phyloP scores from a whole-genome alignment of 2,888 invertebrate species.

The Ochropacha duplaris region DNA sequence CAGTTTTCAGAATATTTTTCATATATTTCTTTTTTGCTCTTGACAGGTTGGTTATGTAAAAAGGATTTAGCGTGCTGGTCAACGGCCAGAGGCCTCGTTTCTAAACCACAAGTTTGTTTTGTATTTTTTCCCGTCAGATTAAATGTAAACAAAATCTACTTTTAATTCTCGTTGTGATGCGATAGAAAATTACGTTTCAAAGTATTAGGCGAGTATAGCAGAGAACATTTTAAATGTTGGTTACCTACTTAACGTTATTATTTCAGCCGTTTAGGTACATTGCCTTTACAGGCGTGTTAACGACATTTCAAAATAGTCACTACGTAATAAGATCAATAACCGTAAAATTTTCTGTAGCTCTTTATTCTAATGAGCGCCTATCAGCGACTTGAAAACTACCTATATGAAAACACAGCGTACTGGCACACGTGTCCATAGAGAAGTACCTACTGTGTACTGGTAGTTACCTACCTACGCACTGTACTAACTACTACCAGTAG shows the following conservation, averaged over 20 bases:
- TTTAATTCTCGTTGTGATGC: background rate
- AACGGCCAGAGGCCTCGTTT: background rate
- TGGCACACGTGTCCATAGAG: background rate
- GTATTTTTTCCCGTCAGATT: background rate
- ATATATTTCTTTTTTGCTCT: background rate
- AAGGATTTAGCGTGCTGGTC: background rate
- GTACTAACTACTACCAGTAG: background rate
- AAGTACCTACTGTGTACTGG: too few species aligned
- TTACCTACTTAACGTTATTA: slow-evolving; percentile 1
- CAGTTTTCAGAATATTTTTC: background rate
- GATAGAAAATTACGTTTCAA: background rate
- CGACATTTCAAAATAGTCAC: slow-evolving; percentile 3
- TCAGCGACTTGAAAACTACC: background rate
- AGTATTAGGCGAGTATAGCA: background rate
- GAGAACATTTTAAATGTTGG: background rate
- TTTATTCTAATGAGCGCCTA: background rate
- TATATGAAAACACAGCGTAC: background rate
- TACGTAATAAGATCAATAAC: slow-evolving; percentile 31
- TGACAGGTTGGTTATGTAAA: slow-evolving; percentile 1
- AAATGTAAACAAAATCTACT: background rate
- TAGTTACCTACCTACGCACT: too few species aligned
- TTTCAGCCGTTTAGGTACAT: slow-evolving; percentile 4
- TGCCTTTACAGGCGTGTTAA: slow-evolving; percentile 4
- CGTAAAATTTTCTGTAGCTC: slow-evolving; percentile 17
- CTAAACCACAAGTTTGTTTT: background rate